Base-by-base conservation (phyloP, 2,797 vertebrate species). In the Euphonia xanthogaster region DNA sequence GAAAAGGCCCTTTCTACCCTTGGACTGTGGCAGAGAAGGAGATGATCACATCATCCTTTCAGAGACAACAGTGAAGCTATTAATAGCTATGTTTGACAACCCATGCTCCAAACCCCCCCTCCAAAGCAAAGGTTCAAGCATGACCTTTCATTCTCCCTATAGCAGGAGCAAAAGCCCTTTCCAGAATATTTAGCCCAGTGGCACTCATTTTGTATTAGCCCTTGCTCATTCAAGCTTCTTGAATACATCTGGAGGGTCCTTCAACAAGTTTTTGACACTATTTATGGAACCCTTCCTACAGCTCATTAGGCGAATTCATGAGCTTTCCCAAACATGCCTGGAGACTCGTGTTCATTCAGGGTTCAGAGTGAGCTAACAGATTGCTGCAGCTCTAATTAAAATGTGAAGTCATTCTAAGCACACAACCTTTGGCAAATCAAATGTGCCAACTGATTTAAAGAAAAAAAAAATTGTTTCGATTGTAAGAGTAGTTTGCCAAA, bases 301-400 rank as follows among this genome's bases (percentile, higher is more conserved):
- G 92, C 81, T 96, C 72, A 75, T 96, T 93, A 96, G 65, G 78
- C 2, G 1, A 93, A 96, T 84, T 90, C 85, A 81, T 60, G 54
- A 96, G 84, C 75, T 91, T 84, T 86, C 79, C 85, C 82, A 95
- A 93, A 91, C 79, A 78, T 42, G 91, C 91, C 76, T 21, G 57
- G 84, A 93, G 91, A 94, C 72, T 86, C 6, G 0, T 88, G 88
- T 35, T 91, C 87, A 72, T 66, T 86, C 91, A 73, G 93, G 84
- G 87, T 53, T 95, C 93, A 91, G 55, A 7, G 31, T 60, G 58
- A 60, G 66, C 75, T 94, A 78, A 53, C 90, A 89, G 74, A 97
- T 86, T 83, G 93, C 66, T 93, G 71, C 62, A 84, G 86, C 73
- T 77, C 77, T 91, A 94, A 97, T 94, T 96, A 96, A 97, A 96